These are phyloP conservation scores for Cricetomys ansorgei DNA, from an alignment of 2,113 vertebrate species.

Conservation along the genomic window DNA sequence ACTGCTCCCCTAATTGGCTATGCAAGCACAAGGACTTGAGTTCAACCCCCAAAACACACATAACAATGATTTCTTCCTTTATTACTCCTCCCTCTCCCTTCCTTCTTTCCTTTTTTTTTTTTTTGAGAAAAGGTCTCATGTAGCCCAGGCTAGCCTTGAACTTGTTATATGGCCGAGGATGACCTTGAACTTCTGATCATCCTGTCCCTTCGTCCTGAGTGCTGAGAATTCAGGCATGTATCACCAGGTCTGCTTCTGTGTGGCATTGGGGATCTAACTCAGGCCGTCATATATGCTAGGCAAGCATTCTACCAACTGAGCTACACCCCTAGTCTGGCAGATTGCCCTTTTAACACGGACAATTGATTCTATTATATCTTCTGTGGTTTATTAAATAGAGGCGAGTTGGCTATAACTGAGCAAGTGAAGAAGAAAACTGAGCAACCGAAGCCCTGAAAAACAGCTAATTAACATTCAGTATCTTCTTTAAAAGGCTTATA, in stretches of 20 bases:
- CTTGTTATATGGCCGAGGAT: neutral
- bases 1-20: too few relatives aligned
- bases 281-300: too few relatives aligned
- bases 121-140: neutral
- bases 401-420: neutral
- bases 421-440: neutral
- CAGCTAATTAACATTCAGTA: neutral
- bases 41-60: neutral
- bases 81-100: too few relatives aligned
- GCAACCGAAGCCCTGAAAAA: neutral
- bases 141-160: neutral
- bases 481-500: neutral
- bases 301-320: neutral
- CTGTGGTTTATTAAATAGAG: neutral
- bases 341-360: neutral
- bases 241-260: neutral
- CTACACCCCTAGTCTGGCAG: neutral
- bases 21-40: neutral
- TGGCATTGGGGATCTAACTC: neutral
- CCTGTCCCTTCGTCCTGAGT: too few relatives aligned
- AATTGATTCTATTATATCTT: conserved; percentile 15
- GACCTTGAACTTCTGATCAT: neutral
- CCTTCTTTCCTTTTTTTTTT: too few relatives aligned
- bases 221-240: neutral
- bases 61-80: neutral